These are phyloP conservation scores for Hydrocynus forskahlii DNA, from an alignment of 2,797 vertebrate genomes.

Conservation along the genomic window DNA sequence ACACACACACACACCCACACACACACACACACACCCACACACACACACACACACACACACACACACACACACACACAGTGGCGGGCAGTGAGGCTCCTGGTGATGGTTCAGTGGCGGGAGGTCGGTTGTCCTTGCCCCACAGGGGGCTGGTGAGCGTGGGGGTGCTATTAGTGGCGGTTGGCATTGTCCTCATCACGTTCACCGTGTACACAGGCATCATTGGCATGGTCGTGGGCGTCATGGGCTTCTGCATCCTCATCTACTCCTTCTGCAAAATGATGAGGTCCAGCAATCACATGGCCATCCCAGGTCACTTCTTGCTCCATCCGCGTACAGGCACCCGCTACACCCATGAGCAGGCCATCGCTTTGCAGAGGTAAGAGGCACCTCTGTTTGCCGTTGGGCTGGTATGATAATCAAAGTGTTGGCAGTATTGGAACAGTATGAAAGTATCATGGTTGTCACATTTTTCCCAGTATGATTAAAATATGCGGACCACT, in stretches of 20 bases:
- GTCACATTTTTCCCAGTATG: too few relatives aligned
- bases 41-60: slow-evolving; percentile 15
- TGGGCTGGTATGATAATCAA: background rate
- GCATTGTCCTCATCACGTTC: slow-evolving; percentile 58
- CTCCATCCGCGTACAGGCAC: slow-evolving; percentile 81
- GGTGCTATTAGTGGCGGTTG: slow-evolving; percentile 68
- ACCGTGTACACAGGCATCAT: slow-evolving; percentile 64
- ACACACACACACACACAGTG: slow-evolving; percentile 26
- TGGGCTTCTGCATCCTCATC: slow-evolving; percentile 68
- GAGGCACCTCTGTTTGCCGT: background rate
- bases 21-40: too few relatives aligned
- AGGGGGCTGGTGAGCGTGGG: slow-evolving; percentile 71
- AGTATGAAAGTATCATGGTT: too few relatives aligned
- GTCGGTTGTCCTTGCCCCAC: slow-evolving; percentile 67
- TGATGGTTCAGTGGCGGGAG: slow-evolving; percentile 27
- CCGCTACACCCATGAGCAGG: slow-evolving; percentile 79
- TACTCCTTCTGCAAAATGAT: slow-evolving; percentile 62
- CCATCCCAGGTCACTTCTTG: slow-evolving; percentile 78
- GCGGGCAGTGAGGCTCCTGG: slow-evolving; percentile 34
- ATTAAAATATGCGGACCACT: too few relatives aligned
- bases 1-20: too few relatives aligned
- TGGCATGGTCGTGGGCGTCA: slow-evolving; percentile 68
- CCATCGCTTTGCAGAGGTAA: slow-evolving; percentile 81
- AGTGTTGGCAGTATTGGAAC: too few relatives aligned
- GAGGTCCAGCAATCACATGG: slow-evolving; percentile 74